These are phyloP conservation scores for Tiliqua scincoides DNA, from an alignment of 2,113 vertebrate species.

Conservation along the genomic window DNA sequence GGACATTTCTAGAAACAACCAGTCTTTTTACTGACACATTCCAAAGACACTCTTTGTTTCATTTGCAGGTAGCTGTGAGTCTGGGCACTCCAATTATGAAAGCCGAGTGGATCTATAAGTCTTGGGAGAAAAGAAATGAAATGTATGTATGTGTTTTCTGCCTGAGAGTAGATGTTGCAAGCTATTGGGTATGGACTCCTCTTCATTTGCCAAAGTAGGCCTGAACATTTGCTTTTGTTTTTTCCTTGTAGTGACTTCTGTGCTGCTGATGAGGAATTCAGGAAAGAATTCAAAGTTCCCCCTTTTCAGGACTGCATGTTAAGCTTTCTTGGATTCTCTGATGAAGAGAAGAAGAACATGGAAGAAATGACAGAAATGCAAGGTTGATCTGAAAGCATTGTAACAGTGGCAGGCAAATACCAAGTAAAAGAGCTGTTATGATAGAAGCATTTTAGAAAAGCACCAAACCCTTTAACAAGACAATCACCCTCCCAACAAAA, in stretches of 20 bases:
- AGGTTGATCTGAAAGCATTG: slow-evolving; percentile 74
- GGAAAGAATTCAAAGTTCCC: slow-evolving; percentile 92
- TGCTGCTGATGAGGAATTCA: slow-evolving; percentile 87
- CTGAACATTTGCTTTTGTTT: neutral
- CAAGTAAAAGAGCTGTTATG: neutral
- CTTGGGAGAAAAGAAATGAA: slow-evolving; percentile 92
- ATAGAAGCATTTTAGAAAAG: too few species aligned
- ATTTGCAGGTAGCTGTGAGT: slow-evolving; percentile 90
- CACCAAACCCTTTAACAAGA: neutral
- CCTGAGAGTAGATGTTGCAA: neutral
- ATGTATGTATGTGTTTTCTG: slow-evolving; percentile 76
- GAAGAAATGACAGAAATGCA: slow-evolving; percentile 97
- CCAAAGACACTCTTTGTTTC: neutral
- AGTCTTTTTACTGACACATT: too few species aligned
- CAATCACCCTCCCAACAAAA: neutral
- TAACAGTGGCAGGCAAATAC: neutral
- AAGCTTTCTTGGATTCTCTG: slow-evolving; percentile 94
- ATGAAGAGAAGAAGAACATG: slow-evolving; percentile 94
- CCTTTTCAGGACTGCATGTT: slow-evolving; percentile 96
- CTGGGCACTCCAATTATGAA: slow-evolving; percentile 95
- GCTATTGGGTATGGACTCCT: neutral
- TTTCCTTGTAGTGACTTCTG: slow-evolving; percentile 80
- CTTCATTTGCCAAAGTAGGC: neutral
- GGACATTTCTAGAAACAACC: neutral
- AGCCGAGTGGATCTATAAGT: slow-evolving; percentile 91